phyloP scores from a whole-genome alignment of 2,888 invertebrate genomes.

The Tetragnatha montana region DNA sequence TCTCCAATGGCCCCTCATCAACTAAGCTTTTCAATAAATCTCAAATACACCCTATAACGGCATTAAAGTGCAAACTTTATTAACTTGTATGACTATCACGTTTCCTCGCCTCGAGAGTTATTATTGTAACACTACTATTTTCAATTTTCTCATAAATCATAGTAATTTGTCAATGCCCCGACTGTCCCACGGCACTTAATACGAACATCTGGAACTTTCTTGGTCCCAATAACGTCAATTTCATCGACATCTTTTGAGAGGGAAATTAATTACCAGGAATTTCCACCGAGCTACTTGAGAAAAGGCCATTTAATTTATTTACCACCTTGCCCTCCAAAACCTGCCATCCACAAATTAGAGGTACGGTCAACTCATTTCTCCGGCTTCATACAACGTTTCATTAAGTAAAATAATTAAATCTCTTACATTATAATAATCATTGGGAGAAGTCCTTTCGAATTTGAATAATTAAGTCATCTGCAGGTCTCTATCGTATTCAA shows the following conservation, averaged over 20 bases:
- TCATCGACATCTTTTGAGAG: conserved; percentile 25
- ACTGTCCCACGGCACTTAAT: background rate
- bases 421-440: conserved; percentile 30
- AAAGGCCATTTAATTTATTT: conserved; percentile 35
- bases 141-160: background rate
- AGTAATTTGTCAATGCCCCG: background rate
- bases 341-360: conserved; percentile 30
- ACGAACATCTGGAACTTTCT: background rate
- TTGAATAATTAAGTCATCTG: conserved; percentile 29
- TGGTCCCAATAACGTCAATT: conserved; percentile 3
- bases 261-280: conserved; percentile 32
- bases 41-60: background rate
- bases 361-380: background rate
- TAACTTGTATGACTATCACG: background rate
- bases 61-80: background rate
- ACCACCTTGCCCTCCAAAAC: conserved; percentile 8
- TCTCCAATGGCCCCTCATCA: too few relatives aligned
- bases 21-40: background rate
- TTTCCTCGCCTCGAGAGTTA: background rate
- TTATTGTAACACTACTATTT: background rate
- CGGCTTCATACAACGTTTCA: conserved; percentile 14
- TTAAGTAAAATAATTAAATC: conserved; percentile 48
- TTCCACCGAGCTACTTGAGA: conserved; percentile 8
- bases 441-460: background rate
- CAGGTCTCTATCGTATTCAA: conserved; percentile 3